These are phyloP conservation scores for Leucania comma DNA, from an alignment of 2,888 invertebrate genomes.

Conservation along the genomic window DNA sequence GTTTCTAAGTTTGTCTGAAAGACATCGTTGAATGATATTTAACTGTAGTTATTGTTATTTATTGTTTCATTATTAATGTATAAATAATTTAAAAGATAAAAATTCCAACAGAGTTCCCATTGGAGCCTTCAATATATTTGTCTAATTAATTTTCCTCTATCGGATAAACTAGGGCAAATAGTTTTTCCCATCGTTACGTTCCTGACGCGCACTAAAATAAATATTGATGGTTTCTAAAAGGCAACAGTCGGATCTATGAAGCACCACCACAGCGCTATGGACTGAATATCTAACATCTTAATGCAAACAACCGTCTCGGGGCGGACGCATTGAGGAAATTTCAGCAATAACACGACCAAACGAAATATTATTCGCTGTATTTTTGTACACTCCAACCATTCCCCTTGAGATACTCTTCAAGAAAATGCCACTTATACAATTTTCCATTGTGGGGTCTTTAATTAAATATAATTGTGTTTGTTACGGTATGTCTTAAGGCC, in stretches of 20 bases:
- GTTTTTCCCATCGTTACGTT: conserved; percentile 5
- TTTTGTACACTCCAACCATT: conserved; percentile 35
- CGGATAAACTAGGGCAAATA: not conserved
- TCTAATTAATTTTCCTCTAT: not conserved
- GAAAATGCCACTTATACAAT: conserved; percentile 45
- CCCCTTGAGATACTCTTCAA: conserved; percentile 50
- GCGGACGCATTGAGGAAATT: conserved; percentile 32
- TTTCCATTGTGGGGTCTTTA: conserved; percentile 49
- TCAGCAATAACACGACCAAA: conserved; percentile 38
- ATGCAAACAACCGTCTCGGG: conserved; percentile 28
- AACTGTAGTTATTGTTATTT: not conserved
- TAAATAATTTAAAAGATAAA: too few relatives aligned
- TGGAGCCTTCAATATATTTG: too few relatives aligned
- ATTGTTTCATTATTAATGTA: not conserved
- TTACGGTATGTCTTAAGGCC: conserved; percentile 55
- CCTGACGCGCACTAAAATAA: conserved; percentile 27
- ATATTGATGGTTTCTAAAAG: conserved; percentile 40
- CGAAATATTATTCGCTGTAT: conserved; percentile 38
- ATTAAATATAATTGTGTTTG: conserved; percentile 57
- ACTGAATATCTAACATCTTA: conserved; percentile 46
- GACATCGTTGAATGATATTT: conserved; percentile 5
- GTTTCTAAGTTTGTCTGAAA: conserved; percentile 23
- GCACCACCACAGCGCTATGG: conserved; percentile 42
- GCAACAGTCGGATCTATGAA: conserved; percentile 55
- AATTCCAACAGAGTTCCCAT: too few relatives aligned